Evolutionary conservation across 2,888 invertebrate species (phyloP).

Genomic region (Agrochola circellaris): DNA sequence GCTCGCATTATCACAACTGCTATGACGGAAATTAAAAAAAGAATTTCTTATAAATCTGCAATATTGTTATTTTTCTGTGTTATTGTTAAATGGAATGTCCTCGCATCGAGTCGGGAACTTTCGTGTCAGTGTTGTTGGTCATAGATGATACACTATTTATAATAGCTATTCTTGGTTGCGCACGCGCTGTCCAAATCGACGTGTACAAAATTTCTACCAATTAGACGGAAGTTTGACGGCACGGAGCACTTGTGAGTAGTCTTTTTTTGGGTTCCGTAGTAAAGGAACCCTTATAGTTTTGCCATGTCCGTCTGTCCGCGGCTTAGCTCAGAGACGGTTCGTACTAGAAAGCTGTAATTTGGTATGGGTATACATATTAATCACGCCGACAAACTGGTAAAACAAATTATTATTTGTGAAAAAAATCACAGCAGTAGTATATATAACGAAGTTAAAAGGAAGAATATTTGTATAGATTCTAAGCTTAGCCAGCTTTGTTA

Average conservation of each 20-base stretch:
- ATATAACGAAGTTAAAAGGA: too few relatives aligned
- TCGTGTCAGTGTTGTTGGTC: neutral
- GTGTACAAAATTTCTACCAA: neutral
- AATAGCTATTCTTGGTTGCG: neutral
- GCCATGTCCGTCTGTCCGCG: too few relatives aligned
- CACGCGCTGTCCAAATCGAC: neutral
- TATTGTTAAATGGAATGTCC: constrained; percentile 1
- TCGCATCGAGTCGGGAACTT: constrained; percentile 8
- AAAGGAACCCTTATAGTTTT: too few relatives aligned
- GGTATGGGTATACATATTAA: too few relatives aligned
- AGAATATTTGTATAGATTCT: neutral
- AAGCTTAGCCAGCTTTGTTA: neutral
- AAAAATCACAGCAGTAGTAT: too few relatives aligned
- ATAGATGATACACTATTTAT: neutral
- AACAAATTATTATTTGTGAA: too few relatives aligned
- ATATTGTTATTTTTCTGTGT: constrained; percentile 19
- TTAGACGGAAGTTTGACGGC: neutral
- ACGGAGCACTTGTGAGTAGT: neutral
- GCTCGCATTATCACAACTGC: neutral
- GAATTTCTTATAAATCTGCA: neutral
- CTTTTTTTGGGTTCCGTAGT: too few relatives aligned
- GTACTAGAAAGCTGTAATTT: too few relatives aligned
- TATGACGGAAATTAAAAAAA: constrained; percentile 23
- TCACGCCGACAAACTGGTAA: too few relatives aligned
- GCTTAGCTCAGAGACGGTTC: too few relatives aligned